These are phyloP conservation scores for Stigmatopora argus DNA, from an alignment of 2,113 vertebrate genomes.

Conservation along the genomic window DNA sequence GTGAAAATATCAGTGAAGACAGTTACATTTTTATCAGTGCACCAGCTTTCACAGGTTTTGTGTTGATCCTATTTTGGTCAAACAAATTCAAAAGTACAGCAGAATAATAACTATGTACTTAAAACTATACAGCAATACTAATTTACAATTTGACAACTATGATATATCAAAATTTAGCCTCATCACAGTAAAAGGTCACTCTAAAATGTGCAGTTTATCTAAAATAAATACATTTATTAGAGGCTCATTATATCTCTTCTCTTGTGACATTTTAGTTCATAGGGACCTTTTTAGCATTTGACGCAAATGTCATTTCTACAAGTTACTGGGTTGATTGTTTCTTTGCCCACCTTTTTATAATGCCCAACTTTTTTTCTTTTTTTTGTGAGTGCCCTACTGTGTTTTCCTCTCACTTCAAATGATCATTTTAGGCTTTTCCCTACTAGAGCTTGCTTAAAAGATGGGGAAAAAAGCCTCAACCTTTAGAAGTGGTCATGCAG, in stretches of 20 bases:
- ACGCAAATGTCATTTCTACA: background rate
- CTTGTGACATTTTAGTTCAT: background rate
- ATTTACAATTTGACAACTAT: background rate
- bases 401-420: background rate
- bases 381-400: background rate
- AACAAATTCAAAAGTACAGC: background rate
- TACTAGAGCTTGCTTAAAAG: background rate
- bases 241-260: background rate
- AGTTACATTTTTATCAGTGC: background rate
- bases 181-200: background rate
- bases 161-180: background rate
- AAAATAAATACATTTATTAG: background rate
- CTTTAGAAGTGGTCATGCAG: conserved; percentile 2
- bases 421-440: background rate
- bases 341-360: background rate
- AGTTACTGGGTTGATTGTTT: background rate
- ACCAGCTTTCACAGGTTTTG: background rate
- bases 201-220: background rate
- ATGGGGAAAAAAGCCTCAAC: background rate
- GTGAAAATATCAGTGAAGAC: too few relatives aligned
- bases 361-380: background rate
- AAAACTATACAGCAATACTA: background rate
- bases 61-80: background rate
- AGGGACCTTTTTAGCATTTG: background rate
- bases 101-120: background rate